A percentile compares a stretch with the other conserved stretches of the same genome.
phyloP scores from a whole-genome alignment of 2,113 vertebrate species.

The Sardina pilchardus region DNA sequence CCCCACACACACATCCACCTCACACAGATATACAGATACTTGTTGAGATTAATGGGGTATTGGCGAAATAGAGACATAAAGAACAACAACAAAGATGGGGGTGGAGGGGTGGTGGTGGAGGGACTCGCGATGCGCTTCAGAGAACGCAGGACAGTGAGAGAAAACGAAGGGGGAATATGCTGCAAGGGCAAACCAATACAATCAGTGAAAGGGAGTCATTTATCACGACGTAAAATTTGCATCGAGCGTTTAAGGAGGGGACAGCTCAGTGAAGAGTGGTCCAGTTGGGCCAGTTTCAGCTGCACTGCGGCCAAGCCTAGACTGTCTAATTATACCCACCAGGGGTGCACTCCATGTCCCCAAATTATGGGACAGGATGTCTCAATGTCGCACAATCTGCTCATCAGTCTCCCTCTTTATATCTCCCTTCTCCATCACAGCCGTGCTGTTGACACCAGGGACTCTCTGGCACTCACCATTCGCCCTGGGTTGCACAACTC shows the following conservation, averaged over 20 bases:
- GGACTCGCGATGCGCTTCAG: neutral
- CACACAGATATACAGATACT: slow-evolving; percentile 51
- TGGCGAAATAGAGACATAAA: slow-evolving; percentile 36
- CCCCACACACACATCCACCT: neutral
- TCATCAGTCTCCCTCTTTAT: neutral
- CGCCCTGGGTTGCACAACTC: neutral
- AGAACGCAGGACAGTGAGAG: neutral
- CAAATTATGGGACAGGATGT: neutral
- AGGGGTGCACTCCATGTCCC: neutral
- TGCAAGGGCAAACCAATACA: neutral
- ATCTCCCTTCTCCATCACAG: neutral
- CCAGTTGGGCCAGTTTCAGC: neutral
- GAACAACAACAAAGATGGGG: neutral
- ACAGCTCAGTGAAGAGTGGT: neutral
- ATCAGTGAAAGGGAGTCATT: neutral
- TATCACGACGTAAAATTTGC: neutral
- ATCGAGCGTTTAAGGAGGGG: neutral
- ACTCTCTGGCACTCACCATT: neutral
- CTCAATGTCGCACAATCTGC: neutral
- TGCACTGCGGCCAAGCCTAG: neutral
- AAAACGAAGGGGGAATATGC: neutral
- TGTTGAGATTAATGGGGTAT: slow-evolving; percentile 52
- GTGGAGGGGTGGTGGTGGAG: neutral
- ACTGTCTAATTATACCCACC: neutral
- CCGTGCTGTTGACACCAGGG: neutral